Conservation (phyloP, 2,113 vertebrate genomes). For the Anthoscopus minutus region DNA sequence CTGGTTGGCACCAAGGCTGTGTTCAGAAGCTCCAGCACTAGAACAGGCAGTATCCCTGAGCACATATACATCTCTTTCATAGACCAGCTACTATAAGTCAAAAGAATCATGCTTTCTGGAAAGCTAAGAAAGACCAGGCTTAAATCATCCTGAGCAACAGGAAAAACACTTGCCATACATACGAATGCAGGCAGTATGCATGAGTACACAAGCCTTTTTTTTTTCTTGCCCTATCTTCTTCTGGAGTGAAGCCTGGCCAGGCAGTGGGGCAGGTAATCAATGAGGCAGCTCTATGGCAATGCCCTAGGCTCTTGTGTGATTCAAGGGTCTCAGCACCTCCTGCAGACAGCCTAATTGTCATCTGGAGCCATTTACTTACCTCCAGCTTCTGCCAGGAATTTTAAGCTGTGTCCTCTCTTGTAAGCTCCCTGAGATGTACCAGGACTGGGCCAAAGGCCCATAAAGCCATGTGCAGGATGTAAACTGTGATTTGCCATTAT, state of each 20-base stretch:
- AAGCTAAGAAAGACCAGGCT: not conserved
- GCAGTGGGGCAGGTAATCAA: not conserved
- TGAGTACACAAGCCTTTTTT: too few relatives aligned
- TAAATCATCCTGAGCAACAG: not conserved
- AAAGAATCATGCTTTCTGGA: not conserved
- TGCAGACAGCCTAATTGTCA: not conserved
- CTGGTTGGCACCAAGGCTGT: not conserved
- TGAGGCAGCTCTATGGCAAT: not conserved
- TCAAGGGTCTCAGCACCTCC: not conserved
- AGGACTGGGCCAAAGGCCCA: not conserved
- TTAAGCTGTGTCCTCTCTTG: not conserved
- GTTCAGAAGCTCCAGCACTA: not conserved
- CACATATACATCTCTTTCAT: not conserved
- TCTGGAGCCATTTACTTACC: not conserved
- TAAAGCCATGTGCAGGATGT: not conserved
- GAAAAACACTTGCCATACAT: not conserved
- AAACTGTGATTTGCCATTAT: not conserved
- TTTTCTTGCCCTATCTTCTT: not conserved
- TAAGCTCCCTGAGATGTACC: not conserved
- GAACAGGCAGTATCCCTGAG: not conserved
- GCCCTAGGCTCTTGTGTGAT: not conserved
- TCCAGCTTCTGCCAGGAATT: not conserved
- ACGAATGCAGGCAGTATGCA: not conserved
- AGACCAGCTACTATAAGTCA: not conserved
- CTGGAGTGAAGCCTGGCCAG: not conserved